Percentiles rank a stretch among this genome's conserved stretches.
Evolutionary conservation across 2,888 invertebrate species (phyloP).

Genomic region (Electrophaes corylata): DNA sequence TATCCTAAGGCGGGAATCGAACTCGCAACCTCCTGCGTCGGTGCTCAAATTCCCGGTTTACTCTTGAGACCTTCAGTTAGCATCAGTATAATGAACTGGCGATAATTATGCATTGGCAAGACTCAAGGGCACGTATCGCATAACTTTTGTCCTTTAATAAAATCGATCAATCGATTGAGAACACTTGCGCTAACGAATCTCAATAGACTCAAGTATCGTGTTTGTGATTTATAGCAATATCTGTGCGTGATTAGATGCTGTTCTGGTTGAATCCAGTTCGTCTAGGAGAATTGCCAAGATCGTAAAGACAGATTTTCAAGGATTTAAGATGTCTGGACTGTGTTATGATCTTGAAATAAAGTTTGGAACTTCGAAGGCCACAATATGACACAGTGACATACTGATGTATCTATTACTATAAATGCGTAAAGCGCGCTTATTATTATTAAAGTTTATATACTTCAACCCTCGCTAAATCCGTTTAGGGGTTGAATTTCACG

Average conservation of each 20-base stretch:
- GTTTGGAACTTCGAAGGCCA: neutral
- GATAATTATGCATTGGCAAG: slow-evolving; percentile 3
- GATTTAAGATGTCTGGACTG: neutral
- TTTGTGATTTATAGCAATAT: slow-evolving; percentile 5
- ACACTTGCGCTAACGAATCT: slow-evolving; percentile 59
- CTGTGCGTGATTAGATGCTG: slow-evolving; percentile 17
- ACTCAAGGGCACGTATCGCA: slow-evolving; percentile 8
- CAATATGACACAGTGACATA: neutral
- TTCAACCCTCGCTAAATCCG: no score
- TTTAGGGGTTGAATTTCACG: no score
- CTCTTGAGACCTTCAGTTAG: no score
- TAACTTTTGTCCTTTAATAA: slow-evolving; percentile 11
- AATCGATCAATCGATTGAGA: slow-evolving; percentile 53
- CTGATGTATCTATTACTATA: neutral
- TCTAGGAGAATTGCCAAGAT: slow-evolving; percentile 20
- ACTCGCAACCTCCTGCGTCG: no score
- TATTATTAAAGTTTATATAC: no score
- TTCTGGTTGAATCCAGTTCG: slow-evolving; percentile 15
- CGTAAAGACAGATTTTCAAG: slow-evolving; percentile 1
- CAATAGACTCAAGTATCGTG: slow-evolving; percentile 53
- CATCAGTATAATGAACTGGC: slow-evolving; percentile 15
- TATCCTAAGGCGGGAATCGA: no score
- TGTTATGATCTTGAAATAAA: neutral
- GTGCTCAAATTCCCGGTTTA: neutral
- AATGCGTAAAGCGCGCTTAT: no score